Evolutionary conservation across 2,113 vertebrate genomes (phyloP).

Genomic region (Hirundichthys speculiger): DNA sequence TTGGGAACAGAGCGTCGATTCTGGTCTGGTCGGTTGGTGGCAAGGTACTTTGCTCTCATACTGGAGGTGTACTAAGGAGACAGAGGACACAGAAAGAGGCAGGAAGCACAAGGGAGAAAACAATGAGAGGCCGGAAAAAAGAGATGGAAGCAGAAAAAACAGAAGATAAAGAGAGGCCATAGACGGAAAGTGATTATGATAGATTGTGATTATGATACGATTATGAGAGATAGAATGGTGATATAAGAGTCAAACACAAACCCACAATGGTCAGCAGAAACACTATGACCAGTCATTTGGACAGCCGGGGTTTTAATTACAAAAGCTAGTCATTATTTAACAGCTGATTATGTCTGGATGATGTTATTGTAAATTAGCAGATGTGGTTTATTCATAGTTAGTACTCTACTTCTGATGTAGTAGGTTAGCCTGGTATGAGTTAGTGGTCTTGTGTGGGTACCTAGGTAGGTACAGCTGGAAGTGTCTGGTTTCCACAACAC

Average conservation of each 20-base stretch:
- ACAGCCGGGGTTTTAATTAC: conserved; percentile 75
- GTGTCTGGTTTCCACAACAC: conserved; percentile 30
- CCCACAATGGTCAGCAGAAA: conserved; percentile 49
- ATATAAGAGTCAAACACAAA: conserved; percentile 29
- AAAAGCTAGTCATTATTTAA: conserved; percentile 39
- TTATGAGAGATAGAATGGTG: conserved; percentile 16
- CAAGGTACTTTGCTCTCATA: conserved; percentile 99
- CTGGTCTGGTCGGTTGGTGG: conserved; percentile 93
- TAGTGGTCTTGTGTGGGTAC: conserved; percentile 58
- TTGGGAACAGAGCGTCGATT: conserved; percentile 79
- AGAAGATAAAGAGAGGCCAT: conserved; percentile 6
- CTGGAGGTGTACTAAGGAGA: conserved; percentile 93
- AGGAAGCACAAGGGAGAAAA: conserved; percentile 9
- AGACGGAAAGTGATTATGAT: conserved; percentile 8
- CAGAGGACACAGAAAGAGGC: conserved; percentile 18
- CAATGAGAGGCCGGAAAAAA: neutral
- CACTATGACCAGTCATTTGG: conserved; percentile 77
- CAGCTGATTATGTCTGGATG: conserved; percentile 56
- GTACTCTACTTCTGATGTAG: conserved; percentile 80
- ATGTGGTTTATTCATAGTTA: conserved; percentile 59
- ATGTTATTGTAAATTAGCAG: conserved; percentile 63
- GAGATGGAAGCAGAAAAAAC: neutral
- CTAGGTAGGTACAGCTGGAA: conserved; percentile 39
- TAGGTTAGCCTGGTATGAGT: conserved; percentile 74
- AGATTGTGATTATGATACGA: neutral